Percentiles rank a stretch among this genome's conserved stretches.
phyloP scores from a whole-genome alignment of 2,797 vertebrate species.

The Lagothrix lagotricha region DNA sequence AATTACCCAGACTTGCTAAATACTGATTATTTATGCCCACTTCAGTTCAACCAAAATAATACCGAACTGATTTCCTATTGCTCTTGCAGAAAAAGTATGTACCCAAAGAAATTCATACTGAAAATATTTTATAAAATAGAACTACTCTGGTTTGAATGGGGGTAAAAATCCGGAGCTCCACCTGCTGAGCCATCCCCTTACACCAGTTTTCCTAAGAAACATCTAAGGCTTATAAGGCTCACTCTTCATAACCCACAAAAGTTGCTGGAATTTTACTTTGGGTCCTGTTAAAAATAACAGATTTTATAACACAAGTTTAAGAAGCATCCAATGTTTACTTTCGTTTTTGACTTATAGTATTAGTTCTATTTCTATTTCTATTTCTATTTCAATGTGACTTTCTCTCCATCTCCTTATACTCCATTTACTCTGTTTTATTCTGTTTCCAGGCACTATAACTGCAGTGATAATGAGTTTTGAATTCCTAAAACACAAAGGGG shows the following conservation, averaged over 20 bases:
- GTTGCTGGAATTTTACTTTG: conserved; percentile 74
- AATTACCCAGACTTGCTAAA: conserved; percentile 59
- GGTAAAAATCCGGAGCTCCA: background rate
- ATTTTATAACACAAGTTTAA: conserved; percentile 81
- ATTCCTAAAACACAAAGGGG: background rate
- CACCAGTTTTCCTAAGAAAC: background rate
- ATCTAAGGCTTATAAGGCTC: conserved; percentile 53
- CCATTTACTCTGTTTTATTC: background rate
- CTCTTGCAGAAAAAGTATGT: background rate
- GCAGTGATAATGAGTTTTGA: background rate
- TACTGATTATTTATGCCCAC: conserved; percentile 62
- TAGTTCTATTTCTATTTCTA: conserved; percentile 50
- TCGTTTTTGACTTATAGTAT: conserved; percentile 74
- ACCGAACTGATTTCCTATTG: background rate
- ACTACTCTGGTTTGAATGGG: background rate
- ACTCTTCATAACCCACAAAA: conserved; percentile 66
- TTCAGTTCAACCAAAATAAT: conserved; percentile 65
- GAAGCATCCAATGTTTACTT: conserved; percentile 59
- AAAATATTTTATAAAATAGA: background rate
- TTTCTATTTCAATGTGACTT: conserved; percentile 34
- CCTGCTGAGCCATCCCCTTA: background rate
- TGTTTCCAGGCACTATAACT: background rate
- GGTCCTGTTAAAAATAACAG: conserved; percentile 78
- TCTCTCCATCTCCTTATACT: background rate
- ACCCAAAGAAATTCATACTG: background rate